Evolutionary conservation across 2,113 vertebrate genomes (phyloP).

Genomic region (Fregetta grallaria): DNA sequence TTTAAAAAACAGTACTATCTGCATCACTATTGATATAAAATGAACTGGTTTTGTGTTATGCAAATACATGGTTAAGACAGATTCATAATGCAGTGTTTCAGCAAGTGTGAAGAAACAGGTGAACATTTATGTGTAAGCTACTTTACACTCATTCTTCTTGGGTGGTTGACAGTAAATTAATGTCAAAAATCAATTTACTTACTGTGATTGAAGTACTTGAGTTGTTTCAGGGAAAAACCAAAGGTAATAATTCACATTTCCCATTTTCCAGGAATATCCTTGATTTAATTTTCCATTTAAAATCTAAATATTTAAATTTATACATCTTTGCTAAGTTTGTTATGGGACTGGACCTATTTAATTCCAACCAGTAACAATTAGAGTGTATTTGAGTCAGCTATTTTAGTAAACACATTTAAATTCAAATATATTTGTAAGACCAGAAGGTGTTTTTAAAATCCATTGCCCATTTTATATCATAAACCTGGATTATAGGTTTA

Average conservation of each 20-base stretch:
- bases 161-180: not conserved
- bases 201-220: constrained; percentile 9
- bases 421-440: constrained; percentile 61
- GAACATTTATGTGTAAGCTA: constrained; percentile 8
- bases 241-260: constrained; percentile 46
- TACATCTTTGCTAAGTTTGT: constrained; percentile 41
- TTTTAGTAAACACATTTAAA: constrained; percentile 61
- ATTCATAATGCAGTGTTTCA: not conserved
- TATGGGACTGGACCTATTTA: constrained; percentile 39
- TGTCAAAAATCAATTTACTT: constrained; percentile 49
- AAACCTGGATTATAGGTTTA: constrained; percentile 61
- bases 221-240: constrained; percentile 32
- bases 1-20: not conserved
- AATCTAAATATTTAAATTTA: constrained; percentile 1
- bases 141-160: not conserved
- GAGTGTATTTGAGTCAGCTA: constrained; percentile 31
- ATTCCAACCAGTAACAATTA: constrained; percentile 47
- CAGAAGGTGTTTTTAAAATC: constrained; percentile 61
- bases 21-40: not conserved
- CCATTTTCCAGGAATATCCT: constrained; percentile 35
- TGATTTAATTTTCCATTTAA: not conserved
- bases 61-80: not conserved
- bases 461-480: constrained; percentile 49
- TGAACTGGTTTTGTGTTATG: not conserved
- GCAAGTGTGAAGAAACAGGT: not conserved